Evolutionary conservation across 2,113 vertebrate species (phyloP), one percentile per base, ranked within the genome.

Genomic region (Podocnemis expansa): DNA sequence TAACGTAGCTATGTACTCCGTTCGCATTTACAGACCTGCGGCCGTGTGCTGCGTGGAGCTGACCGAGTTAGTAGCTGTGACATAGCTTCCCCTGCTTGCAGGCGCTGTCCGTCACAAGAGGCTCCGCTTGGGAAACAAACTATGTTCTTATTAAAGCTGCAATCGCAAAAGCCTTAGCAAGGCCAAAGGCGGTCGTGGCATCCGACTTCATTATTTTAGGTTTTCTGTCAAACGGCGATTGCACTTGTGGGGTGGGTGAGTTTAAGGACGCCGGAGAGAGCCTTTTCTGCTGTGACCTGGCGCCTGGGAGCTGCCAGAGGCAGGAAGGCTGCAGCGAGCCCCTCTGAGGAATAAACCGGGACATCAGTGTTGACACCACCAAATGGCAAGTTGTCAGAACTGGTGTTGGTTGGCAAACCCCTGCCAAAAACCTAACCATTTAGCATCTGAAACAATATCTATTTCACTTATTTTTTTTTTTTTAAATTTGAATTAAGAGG

Each of bases 391-490:
- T 92, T 86, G 76, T 95, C 1, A 70, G 78, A 95, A 96, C 91
- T 92, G 38, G 90, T 94, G 87, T 91, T 93, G 86, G 89, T 47
- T 21, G 38, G 96, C 93, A 95, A 95, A 95, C 95, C 94, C 92
- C 38, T 2, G 94, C 43, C 70, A 27, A 7, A n/a, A 60, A 91
- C 58, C 94, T 92, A 96, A 96, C 95, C 0, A 1, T 78, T 95
- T 89, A 83, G 13, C 67, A 10, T 2, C 24, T 54, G 13, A 16
- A 45, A 76, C 38, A 76, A 45, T 43, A 43, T 41, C 6, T 27
- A 6, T 24, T 45, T 41, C 11, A 41, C 5, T 34, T 12, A 8
- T 31, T 31, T 60, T 24, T 76, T 27, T 24, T 75, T 43, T 45
- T 75, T 4, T 24, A 75, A 75, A 27, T 6, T n/a, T 38, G 19